Percentiles rank a stretch among this genome's conserved stretches.
phyloP scores from a whole-genome alignment of 2,888 invertebrate species.

The Hyalella azteca region DNA sequence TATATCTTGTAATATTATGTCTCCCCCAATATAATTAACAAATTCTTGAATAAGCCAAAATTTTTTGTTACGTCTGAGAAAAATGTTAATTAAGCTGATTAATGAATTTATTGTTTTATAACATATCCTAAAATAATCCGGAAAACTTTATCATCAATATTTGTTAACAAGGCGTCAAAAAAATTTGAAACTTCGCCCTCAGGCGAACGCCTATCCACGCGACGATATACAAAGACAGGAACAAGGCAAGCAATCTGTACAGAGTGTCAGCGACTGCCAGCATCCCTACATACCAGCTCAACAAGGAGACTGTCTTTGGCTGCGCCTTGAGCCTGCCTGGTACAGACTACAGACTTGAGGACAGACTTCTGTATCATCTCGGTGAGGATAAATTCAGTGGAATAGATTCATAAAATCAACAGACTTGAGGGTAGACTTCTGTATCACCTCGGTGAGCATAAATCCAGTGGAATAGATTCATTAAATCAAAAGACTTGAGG shows the following conservation, averaged over 20 bases:
- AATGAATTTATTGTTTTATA: no score
- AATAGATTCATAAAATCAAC: not conserved
- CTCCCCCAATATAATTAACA: not conserved
- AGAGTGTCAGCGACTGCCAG: not conserved
- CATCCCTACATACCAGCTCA: not conserved
- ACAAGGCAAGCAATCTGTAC: not conserved
- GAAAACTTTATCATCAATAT: no score
- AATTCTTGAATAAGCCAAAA: no score
- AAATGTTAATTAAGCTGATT: no score
- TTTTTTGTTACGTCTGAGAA: no score
- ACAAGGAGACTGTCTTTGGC: conserved; percentile 18
- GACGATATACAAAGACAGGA: not conserved
- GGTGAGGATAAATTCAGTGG: conserved; percentile 21
- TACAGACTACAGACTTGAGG: conserved; percentile 25
- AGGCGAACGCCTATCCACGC: conserved; percentile 1
- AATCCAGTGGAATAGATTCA: no score
- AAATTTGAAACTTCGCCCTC: not conserved
- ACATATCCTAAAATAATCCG: no score
- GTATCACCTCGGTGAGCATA: conserved; percentile 7
- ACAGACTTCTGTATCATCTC: conserved; percentile 7
- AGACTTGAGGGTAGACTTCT: conserved; percentile 18
- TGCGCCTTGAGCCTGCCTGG: conserved; percentile 22
- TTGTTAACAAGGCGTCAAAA: no score
- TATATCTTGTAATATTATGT: not conserved
- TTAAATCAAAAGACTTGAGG: conserved; percentile 3